These are phyloP conservation scores for Coracias cyanogaster DNA, from an alignment of 2,797 vertebrate genomes.

Conservation along the genomic window DNA sequence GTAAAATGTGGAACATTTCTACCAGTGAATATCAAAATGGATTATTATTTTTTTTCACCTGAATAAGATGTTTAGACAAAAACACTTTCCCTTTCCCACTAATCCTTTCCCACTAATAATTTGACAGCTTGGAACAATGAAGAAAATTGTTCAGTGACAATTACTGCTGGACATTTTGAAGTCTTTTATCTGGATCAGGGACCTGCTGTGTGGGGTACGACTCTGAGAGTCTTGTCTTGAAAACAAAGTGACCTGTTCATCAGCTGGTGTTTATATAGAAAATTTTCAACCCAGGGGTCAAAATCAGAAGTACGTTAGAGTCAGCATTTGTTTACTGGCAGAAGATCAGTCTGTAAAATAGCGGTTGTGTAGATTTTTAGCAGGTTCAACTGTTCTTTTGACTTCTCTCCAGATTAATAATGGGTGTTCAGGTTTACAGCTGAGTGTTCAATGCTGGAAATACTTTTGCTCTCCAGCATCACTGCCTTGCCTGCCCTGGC, in stretches of 20 bases:
- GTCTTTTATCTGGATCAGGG: slow-evolving; percentile 41
- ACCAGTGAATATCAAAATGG: neutral
- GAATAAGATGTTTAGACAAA: neutral
- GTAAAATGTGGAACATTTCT: neutral
- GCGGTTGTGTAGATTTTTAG: neutral
- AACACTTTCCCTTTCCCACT: neutral
- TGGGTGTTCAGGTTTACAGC: neutral
- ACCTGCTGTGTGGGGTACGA: slow-evolving; percentile 27
- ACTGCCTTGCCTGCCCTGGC: neutral
- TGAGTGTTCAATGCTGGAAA: slow-evolving; percentile 20
- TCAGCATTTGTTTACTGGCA: slow-evolving; percentile 50
- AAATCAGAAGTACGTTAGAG: slow-evolving; percentile 42
- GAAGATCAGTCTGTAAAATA: slow-evolving; percentile 50
- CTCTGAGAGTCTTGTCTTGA: slow-evolving; percentile 17
- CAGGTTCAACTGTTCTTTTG: slow-evolving; percentile 39
- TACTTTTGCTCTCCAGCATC: neutral
- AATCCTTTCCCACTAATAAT: slow-evolving; percentile 44
- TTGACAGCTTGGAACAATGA: slow-evolving; percentile 33
- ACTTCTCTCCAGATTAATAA: slow-evolving; percentile 32
- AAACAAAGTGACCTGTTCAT: slow-evolving; percentile 55
- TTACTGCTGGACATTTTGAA: slow-evolving; percentile 49
- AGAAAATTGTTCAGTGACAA: slow-evolving; percentile 55
- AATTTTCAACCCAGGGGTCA: slow-evolving; percentile 9
- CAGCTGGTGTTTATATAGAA: slow-evolving; percentile 43
- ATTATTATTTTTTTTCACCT: neutral